Evolutionary conservation across 1,140 invertebrate species (phyloP), one percentile per base, ranked within the genome.

Genomic region (Papilio aristodemus): DNA sequence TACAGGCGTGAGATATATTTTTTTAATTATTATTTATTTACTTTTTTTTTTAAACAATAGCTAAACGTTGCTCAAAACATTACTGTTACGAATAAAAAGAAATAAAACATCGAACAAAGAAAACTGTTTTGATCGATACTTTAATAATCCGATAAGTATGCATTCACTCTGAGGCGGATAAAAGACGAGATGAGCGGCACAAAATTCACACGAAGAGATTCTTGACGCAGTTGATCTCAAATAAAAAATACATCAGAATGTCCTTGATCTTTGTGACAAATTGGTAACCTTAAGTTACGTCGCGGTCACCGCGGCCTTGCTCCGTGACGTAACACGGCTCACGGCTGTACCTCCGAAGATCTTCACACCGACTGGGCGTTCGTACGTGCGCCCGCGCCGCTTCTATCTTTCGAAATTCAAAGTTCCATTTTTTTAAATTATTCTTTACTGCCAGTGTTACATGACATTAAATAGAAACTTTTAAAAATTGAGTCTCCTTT

Each of bases 271-370:
- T 22, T 43, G 17, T 17, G 11, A 1, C 5, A 36, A 64, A 41
- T 68, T 72, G 67, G 43, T 64, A 27, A 14, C 63, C 57, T 68
- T 46, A 68, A 67, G 67, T 69, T 66, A 60, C 50, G 67, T 60
- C 71, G 71, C 67, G 67, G 71, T 69, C 71, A 60, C 39, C 37
- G 67, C 60, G 71, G 71, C 67, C 67, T 72, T 72, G 63, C 63
- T 63, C 38, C 22, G 67, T 72, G 71, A 72, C 71, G 71, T 69
- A 72, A 72, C 38, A 39, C 59, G 70, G 25, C 25, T 32, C 38
- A 39, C 59, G 70, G 25, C 25, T 32, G 41, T 68, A 17, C 67
- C 67, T 69, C 43, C 67, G 60, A 19, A 39, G 63, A 71, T 68
- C 66, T 63, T 71, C 70, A 63, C 66, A 64, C 66, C 70, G 67